Percentiles rank a stretch among this genome's conserved stretches.
Evolutionary conservation across 2,113 vertebrate genomes (phyloP).

Genomic region (Hemiprocne comata): DNA sequence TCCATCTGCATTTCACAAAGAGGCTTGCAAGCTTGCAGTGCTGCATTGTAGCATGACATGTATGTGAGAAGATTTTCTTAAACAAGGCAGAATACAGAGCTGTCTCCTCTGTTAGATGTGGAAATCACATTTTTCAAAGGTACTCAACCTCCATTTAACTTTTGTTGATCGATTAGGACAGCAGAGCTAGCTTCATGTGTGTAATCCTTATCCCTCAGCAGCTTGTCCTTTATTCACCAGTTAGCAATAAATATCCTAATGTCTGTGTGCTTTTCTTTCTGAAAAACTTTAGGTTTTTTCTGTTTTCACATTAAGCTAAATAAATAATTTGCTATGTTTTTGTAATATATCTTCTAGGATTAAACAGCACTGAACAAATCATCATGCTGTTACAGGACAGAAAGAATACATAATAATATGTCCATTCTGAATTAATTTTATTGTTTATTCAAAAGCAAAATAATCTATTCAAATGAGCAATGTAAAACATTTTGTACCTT

Average conservation of each 20-base stretch:
- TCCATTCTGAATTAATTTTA: not conserved
- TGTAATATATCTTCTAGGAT: not conserved
- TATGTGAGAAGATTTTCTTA: not conserved
- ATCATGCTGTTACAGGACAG: not conserved
- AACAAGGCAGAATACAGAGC: not conserved
- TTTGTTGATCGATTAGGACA: not conserved
- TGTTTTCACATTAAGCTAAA: not conserved
- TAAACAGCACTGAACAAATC: not conserved
- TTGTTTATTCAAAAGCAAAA: not conserved
- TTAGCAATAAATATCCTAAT: not conserved
- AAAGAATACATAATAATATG: not conserved
- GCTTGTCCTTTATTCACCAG: rapidly evolving
- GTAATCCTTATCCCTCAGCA: not conserved
- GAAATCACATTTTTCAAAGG: not conserved
- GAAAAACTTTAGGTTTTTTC: not conserved
- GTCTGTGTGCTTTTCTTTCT: not conserved
- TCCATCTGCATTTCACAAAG: not conserved
- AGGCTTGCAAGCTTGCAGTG: not conserved
- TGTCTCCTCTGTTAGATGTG: not conserved
- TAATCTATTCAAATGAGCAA: not conserved
- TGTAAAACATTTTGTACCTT: not conserved
- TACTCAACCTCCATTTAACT: conserved; percentile 8
- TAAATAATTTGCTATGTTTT: not conserved
- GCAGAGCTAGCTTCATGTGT: not conserved
- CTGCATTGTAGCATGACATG: not conserved